These are phyloP conservation scores for Euwallacea fornicatus DNA, from an alignment of 1,140 invertebrate genomes.

Conservation along the genomic window DNA sequence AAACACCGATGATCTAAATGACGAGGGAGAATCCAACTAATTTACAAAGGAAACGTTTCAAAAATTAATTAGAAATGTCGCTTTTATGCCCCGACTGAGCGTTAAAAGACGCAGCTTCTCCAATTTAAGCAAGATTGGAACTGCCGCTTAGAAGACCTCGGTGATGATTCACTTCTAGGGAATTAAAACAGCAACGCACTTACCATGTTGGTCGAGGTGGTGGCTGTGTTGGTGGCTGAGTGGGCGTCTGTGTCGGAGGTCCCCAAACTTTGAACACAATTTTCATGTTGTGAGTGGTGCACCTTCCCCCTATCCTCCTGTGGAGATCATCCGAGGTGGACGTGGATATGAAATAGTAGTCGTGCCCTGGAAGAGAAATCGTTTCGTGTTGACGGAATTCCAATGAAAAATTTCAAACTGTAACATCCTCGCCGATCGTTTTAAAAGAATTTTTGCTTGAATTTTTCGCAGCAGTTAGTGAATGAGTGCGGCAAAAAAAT, in stretches of 20 bases:
- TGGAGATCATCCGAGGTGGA: slow-evolving; percentile 90
- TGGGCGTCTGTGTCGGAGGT: slow-evolving; percentile 56
- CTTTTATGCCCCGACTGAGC: too few species aligned
- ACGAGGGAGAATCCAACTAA: too few species aligned
- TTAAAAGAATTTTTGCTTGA: background rate
- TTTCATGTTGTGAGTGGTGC: slow-evolving; percentile 93
- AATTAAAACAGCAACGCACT: background rate
- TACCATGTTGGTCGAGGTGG: slow-evolving; percentile 31
- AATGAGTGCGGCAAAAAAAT: background rate
- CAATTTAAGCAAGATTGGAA: too few species aligned
- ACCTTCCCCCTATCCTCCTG: slow-evolving; percentile 80
- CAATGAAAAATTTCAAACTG: background rate
- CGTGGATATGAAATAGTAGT: slow-evolving; percentile 95
- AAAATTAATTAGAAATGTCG: too few species aligned
- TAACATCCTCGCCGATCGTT: background rate
- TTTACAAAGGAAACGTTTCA: too few species aligned
- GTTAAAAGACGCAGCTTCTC: too few species aligned
- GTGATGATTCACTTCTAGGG: too few species aligned
- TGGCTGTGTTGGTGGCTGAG: slow-evolving; percentile 42
- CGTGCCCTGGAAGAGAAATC: slow-evolving; percentile 48
- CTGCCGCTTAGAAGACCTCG: too few species aligned
- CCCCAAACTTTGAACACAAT: slow-evolving; percentile 85
- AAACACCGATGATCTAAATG: too few species aligned
- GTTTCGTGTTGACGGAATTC: background rate
- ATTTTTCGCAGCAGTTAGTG: background rate